Percentiles rank a stretch among this genome's conserved stretches.
phyloP scores from a whole-genome alignment of 2,113 vertebrate species.

The Vulpes ferrilata region DNA sequence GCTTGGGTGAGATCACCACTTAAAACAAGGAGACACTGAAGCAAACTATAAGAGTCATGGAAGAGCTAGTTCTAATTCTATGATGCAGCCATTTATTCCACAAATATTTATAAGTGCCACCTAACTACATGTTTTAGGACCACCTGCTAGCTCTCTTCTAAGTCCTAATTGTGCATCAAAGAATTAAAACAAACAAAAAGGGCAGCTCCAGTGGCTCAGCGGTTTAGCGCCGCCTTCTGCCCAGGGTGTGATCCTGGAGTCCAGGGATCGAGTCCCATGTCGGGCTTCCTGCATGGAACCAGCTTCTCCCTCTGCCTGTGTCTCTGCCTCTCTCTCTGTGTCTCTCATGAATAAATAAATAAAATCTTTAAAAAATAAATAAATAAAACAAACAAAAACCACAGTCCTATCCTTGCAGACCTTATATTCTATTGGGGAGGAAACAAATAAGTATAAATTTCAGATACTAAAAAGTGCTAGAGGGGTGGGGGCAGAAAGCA shows the following conservation, averaged over 20 bases:
- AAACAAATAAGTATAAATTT: conserved; percentile 1
- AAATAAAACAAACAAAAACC: background rate
- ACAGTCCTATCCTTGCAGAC: background rate
- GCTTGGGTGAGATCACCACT: background rate
- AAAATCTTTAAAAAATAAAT: no score
- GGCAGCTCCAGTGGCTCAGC: no score
- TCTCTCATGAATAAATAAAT: no score
- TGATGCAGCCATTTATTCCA: background rate
- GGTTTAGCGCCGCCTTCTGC: no score
- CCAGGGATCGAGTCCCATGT: no score
- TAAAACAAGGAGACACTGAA: background rate
- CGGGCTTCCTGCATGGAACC: no score
- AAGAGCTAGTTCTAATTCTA: background rate
- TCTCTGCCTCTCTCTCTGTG: no score
- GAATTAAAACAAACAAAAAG: background rate
- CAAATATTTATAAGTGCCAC: background rate
- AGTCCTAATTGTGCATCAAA: background rate
- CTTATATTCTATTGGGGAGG: background rate
- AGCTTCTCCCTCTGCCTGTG: no score
- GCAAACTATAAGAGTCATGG: background rate
- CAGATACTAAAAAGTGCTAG: background rate
- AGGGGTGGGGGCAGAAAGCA: background rate
- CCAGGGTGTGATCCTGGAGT: no score
- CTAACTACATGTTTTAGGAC: background rate
- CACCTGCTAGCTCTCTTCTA: background rate